phyloP scores from a whole-genome alignment of 2,113 vertebrate species.

The Heterotilapia buettikoferi region DNA sequence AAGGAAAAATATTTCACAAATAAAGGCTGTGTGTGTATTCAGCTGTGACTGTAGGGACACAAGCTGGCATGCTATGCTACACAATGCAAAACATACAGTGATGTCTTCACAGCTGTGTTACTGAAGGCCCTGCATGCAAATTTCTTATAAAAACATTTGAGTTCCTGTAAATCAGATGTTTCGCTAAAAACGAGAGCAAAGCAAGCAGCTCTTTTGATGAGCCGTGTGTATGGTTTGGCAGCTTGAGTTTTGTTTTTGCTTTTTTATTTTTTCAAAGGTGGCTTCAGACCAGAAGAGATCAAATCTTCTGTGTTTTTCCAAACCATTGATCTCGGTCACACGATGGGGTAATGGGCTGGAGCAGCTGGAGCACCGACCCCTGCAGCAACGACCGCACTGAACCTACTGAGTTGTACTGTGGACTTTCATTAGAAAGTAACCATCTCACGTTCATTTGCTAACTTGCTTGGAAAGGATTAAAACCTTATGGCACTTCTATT shows the following conservation, averaged over 20 bases:
- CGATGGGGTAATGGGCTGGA: slow-evolving; percentile 14
- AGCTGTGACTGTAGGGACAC: slow-evolving; percentile 4
- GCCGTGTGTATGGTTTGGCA: not conserved
- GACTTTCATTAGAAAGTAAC: not conserved
- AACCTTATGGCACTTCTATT: not conserved
- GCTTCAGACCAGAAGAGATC: not conserved
- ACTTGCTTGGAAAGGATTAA: not conserved
- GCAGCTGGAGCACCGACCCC: not conserved
- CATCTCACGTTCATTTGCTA: not conserved
- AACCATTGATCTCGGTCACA: slow-evolving; percentile 31
- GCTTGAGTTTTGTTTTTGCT: not conserved
- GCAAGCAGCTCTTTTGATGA: not conserved
- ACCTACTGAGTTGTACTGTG: not conserved
- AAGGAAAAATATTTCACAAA: not conserved
- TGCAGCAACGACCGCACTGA: slow-evolving; percentile 3
- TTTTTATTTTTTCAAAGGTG: not conserved
- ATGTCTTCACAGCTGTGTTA: slow-evolving; percentile 25
- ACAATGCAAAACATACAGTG: not conserved
- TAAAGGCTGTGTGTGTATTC: not conserved
- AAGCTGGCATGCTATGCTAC: not conserved
- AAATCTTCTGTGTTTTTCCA: not conserved
- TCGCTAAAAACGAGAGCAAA: not conserved
- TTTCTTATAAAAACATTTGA: not conserved
- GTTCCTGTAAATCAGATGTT: not conserved
- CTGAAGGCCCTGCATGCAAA: not conserved